phyloP scores from a whole-genome alignment of 2,797 vertebrate species.

The Monodelphis domestica region DNA sequence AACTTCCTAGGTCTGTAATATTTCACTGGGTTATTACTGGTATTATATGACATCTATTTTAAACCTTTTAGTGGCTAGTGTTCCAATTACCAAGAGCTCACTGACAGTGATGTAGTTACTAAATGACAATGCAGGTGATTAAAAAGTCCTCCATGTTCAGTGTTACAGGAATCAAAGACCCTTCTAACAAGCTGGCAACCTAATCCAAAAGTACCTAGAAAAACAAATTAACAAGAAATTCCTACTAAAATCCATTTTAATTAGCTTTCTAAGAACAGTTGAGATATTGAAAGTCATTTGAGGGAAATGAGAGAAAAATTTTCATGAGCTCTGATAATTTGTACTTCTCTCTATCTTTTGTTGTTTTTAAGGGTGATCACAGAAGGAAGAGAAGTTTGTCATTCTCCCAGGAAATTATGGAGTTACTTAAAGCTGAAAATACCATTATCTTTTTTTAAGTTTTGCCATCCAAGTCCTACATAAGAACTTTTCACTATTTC shows the following conservation, averaged over 20 bases:
- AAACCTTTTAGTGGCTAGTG: conserved; percentile 82
- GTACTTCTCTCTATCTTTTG: not conserved
- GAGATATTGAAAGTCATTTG: not conserved
- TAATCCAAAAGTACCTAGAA: not conserved
- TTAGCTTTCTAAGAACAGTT: not conserved
- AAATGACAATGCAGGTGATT: conserved; percentile 68
- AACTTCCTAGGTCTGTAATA: conserved; percentile 76
- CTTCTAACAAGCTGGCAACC: conserved; percentile 50
- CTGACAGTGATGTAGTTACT: conserved; percentile 68
- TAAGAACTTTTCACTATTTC: not conserved
- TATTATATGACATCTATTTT: conserved; percentile 88
- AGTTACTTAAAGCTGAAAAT: not conserved
- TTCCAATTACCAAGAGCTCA: conserved; percentile 83
- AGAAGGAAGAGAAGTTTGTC: not conserved
- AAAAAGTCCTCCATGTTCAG: not conserved
- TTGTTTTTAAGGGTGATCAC: not conserved
- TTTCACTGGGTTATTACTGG: conserved; percentile 81
- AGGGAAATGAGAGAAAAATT: not conserved
- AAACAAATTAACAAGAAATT: not conserved
- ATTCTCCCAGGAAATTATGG: not conserved
- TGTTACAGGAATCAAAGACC: conserved; percentile 45
- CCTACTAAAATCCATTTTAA: not conserved
- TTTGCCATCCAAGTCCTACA: not conserved
- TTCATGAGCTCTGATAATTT: not conserved
- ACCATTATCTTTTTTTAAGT: not conserved